Conservation (phyloP, 1,140 invertebrate species). For the Drosophila ogumai region DNA sequence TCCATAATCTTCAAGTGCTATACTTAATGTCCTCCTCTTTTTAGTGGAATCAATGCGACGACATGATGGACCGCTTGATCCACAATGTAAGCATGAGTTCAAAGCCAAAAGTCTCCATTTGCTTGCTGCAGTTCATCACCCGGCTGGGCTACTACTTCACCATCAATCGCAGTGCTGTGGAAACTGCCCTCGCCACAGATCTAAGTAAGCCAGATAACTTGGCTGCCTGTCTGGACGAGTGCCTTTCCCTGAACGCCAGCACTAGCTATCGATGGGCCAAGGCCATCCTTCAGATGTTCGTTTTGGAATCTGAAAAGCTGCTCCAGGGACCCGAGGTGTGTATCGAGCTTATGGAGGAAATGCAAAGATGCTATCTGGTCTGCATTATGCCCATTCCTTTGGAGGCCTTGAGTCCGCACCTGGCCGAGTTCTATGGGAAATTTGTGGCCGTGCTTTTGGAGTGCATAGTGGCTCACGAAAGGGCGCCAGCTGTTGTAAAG, state of each 20-base stretch:
- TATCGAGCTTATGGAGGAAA: slow-evolving; percentile 27
- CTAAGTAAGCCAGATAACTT: slow-evolving; percentile 26
- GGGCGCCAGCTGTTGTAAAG: slow-evolving; percentile 10
- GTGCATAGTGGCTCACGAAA: slow-evolving; percentile 37
- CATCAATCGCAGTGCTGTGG: slow-evolving; percentile 53
- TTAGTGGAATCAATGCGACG: slow-evolving; percentile 75
- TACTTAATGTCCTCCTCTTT: slow-evolving; percentile 13
- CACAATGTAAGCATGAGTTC: slow-evolving; percentile 58
- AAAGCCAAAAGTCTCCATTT: slow-evolving; percentile 41
- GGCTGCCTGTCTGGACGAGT: slow-evolving; percentile 34
- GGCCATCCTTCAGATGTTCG: slow-evolving; percentile 61
- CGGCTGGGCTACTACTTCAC: slow-evolving; percentile 62
- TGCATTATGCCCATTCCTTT: slow-evolving; percentile 67
- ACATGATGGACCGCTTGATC: slow-evolving; percentile 66
- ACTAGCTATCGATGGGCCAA: slow-evolving; percentile 72
- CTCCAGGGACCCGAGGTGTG: slow-evolving; percentile 40
- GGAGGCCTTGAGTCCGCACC: slow-evolving; percentile 41
- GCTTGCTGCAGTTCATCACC: slow-evolving; percentile 58
- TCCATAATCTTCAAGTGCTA: not conserved
- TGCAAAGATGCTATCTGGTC: slow-evolving; percentile 63
- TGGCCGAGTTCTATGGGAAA: slow-evolving; percentile 55
- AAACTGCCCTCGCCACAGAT: slow-evolving; percentile 31
- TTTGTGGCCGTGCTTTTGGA: slow-evolving; percentile 63
- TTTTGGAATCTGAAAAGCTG: slow-evolving; percentile 65
- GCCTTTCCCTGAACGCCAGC: slow-evolving; percentile 40